phyloP scores from a whole-genome alignment of 1,140 invertebrate genomes.

The Tetraneura akinire region DNA sequence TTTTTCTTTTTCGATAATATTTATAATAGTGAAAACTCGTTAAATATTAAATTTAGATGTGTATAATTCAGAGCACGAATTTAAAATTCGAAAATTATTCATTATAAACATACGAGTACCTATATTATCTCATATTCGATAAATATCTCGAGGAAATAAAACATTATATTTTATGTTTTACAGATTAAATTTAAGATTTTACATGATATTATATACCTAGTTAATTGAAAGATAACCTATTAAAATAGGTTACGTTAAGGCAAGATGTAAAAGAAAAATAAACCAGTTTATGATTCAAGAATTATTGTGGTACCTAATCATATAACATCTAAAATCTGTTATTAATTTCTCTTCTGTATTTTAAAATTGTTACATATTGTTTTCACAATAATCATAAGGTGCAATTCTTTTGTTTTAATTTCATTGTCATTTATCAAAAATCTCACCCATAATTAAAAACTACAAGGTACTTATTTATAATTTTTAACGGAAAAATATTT shows the following conservation, averaged over 20 bases:
- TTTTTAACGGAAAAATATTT: not conserved
- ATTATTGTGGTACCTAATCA: not conserved
- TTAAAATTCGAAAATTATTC: no score
- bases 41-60: no score
- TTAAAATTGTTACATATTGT: not conserved
- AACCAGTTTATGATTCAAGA: conserved; percentile 15
- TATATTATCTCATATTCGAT: no score
- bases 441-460: not conserved
- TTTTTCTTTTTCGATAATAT: no score
- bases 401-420: not conserved
- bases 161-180: no score
- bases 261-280: not conserved
- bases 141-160: no score
- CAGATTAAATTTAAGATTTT: no score
- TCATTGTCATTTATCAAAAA: not conserved
- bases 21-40: no score
- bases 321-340: not conserved
- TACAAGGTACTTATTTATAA: not conserved
- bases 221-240: conserved; percentile 18
- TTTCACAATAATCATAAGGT: not conserved
- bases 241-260: conserved; percentile 20
- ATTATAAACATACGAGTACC: no score
- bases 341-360: conserved; percentile 17
- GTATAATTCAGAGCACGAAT: no score
- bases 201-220: no score